Base-by-base conservation (phyloP, 2,888 invertebrate genomes). In the Schrankia costaestrigalis region DNA sequence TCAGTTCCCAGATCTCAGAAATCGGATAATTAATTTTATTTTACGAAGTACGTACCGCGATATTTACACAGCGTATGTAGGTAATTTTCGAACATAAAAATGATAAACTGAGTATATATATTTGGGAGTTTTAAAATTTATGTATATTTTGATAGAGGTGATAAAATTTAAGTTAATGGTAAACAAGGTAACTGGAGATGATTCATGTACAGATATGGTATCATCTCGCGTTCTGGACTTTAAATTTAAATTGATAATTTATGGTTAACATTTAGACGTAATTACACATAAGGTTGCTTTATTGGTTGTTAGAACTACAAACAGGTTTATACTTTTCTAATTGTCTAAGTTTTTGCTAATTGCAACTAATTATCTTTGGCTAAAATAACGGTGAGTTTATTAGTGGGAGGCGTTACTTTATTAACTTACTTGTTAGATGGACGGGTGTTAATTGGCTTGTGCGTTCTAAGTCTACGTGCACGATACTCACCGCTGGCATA, bases 401-500 rank as follows among this genome's bases (percentile, higher is more conserved):
- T 50, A 64, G 47, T 56, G 43, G 54, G 47, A 48, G 41, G 31
- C 35, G 44, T 31, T 39, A 42, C 35, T 52, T 32, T 49, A 61
- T 57, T 46, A 42, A 55, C 56, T 49, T 45, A 60, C 47, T 53
- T 51, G 55, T 61, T 63, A 66, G 63, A 60, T 31, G 44, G 49
- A 45, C 35, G 46, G 23, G 44, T 58, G 62, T 57, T 57, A 66
- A 54, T 59, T 33, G 35, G 54, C 49, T 63, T 56, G 66, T 68
- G 67, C 65, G 52, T 58, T 56, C 44, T 56, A 57, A 50, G 53
- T 44, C 54, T 67, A 59, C 65, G 70, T 70, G 73, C 74, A 70
- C 81, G 76, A 74, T 85, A 87, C 86, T 87, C 79, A 87, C 86
- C 83, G 69, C 65, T 63, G 69, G 71, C 68, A 75, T 67, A 71